phyloP scores from a whole-genome alignment of 2,113 vertebrate species.

The Telmatochromis bifrenatus region DNA sequence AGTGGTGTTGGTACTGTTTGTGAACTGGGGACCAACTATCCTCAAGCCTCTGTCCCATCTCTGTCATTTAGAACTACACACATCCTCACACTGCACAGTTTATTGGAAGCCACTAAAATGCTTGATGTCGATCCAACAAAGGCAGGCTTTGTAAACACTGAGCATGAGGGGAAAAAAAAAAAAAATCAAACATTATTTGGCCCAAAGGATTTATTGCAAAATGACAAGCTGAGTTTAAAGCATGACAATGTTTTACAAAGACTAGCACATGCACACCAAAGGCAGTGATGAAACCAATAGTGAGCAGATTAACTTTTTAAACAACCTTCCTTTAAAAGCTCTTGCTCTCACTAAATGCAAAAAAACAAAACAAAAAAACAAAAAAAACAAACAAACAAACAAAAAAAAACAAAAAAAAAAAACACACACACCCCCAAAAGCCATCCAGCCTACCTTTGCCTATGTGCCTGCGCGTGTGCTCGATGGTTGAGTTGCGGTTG shows the following conservation, averaged over 20 bases:
- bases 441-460: constrained; percentile 83
- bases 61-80: constrained; percentile 3
- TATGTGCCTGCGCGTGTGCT: constrained; percentile 95
- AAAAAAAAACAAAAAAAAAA: background rate
- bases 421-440: background rate
- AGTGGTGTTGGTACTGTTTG: background rate
- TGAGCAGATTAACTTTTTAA: background rate
- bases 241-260: background rate
- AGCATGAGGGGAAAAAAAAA: rapidly evolving
- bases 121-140: constrained; percentile 3
- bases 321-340: background rate
- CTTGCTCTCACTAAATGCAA: background rate
- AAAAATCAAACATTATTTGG: background rate
- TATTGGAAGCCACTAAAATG: background rate
- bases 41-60: background rate
- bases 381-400: background rate
- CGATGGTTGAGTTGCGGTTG: constrained; percentile 97
- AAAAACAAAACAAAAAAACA: background rate
- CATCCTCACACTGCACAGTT: background rate
- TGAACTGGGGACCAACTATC: background rate
- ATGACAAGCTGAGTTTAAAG: background rate
- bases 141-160: background rate
- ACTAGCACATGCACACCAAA: background rate
- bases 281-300: background rate
- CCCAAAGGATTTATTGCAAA: background rate